These are phyloP conservation scores for Myotis myotis DNA, from an alignment of 2,797 vertebrate species.

Conservation along the genomic window DNA sequence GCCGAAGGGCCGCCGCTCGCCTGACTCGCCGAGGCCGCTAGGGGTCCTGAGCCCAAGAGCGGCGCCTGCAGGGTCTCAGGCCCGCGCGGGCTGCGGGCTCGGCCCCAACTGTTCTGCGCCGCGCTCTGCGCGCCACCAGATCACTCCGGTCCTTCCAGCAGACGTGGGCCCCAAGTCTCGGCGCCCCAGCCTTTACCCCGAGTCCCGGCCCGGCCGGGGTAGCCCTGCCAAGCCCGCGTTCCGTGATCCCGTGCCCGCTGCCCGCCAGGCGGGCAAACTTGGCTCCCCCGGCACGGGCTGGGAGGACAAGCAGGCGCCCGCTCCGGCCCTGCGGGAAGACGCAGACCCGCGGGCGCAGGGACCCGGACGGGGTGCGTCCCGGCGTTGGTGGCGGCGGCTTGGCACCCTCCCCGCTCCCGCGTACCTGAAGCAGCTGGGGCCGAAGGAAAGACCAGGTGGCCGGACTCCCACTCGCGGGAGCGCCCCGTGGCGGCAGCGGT, in stretches of 20 bases:
- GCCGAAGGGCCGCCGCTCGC: not conserved
- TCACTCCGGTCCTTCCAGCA: not conserved
- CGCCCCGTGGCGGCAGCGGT: conserved; percentile 24
- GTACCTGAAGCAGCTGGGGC: conserved; percentile 65
- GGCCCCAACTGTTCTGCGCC: not conserved
- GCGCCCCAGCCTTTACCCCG: not conserved
- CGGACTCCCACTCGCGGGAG: not conserved
- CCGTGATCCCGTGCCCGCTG: not conserved
- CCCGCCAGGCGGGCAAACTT: conserved; percentile 64
- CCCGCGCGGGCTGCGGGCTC: not conserved
- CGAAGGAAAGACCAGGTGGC: conserved; percentile 52
- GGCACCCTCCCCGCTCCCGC: not conserved
- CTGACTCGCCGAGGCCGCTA: not conserved
- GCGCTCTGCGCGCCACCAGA: not conserved
- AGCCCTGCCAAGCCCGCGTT: not conserved
- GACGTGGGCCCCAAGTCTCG: not conserved
- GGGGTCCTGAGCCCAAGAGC: not conserved
- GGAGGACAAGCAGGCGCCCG: not conserved
- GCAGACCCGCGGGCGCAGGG: not conserved
- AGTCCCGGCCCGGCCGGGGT: not conserved
- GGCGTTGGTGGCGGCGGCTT: conserved; percentile 51
- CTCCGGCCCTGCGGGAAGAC: conserved; percentile 55
- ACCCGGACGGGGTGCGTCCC: not conserved
- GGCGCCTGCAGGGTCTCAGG: not conserved
- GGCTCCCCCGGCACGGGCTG: conserved; percentile 25